Conservation (phyloP, 2,113 vertebrate species). For the Thermophis baileyi region DNA sequence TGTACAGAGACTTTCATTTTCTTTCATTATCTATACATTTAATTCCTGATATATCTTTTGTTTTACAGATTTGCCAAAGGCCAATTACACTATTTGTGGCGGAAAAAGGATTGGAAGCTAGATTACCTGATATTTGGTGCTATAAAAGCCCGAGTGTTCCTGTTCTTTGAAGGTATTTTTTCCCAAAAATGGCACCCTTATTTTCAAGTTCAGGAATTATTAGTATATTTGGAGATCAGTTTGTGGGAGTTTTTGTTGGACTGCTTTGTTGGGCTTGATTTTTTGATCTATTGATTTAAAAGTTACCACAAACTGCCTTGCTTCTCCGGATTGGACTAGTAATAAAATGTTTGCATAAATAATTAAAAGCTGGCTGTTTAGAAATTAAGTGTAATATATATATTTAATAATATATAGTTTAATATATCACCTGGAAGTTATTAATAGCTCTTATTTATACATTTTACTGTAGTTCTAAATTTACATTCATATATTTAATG, state of each 20-base stretch:
- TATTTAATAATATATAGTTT: not conserved
- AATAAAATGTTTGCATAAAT: not conserved
- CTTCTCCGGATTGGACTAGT: not conserved
- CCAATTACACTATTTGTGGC: slow-evolving; percentile 20
- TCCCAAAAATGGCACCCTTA: not conserved
- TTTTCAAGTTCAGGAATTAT: not conserved
- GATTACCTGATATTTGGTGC: slow-evolving; percentile 30
- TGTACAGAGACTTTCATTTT: not conserved
- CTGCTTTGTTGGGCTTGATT: not conserved
- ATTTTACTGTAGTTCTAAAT: not conserved
- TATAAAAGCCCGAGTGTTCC: slow-evolving; percentile 4
- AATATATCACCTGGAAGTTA: not conserved
- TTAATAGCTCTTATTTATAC: not conserved
- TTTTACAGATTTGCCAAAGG: slow-evolving; percentile 48
- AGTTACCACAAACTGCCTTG: not conserved
- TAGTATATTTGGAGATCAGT: not conserved
- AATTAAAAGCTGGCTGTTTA: not conserved
- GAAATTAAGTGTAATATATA: not conserved
- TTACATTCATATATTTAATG: not conserved
- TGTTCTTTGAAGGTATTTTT: slow-evolving; percentile 29
- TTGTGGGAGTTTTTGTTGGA: not conserved
- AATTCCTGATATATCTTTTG: not conserved
- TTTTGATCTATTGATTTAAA: not conserved
- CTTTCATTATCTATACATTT: not conserved
- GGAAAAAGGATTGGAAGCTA: slow-evolving; percentile 20